These are phyloP conservation scores for Thumatha senex DNA, from an alignment of 2,888 invertebrate species.

Conservation along the genomic window DNA sequence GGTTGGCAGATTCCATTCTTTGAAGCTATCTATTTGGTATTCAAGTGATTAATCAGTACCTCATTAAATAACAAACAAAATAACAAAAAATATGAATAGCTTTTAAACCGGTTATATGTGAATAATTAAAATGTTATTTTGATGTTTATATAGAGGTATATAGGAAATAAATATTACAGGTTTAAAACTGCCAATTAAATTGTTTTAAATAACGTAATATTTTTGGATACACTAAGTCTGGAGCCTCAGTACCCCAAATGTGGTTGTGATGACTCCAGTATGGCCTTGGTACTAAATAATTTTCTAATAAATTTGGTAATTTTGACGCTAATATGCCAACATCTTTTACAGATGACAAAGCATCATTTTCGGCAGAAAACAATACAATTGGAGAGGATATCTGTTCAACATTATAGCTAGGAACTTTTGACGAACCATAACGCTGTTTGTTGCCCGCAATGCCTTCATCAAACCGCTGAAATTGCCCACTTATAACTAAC, in stretches of 20 bases:
- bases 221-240: constrained; percentile 52
- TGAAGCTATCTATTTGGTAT: too few relatives aligned
- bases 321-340: constrained; percentile 75
- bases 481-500: constrained; percentile 56
- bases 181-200: constrained; percentile 17
- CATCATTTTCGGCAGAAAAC: constrained; percentile 81
- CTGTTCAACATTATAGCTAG: constrained; percentile 60
- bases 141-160: neutral
- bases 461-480: constrained; percentile 69
- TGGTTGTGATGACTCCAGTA: constrained; percentile 74
- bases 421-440: constrained; percentile 60
- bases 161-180: neutral
- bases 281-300: constrained; percentile 81
- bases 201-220: constrained; percentile 54
- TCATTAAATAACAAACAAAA: too few relatives aligned
- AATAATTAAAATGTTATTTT: too few relatives aligned
- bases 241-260: constrained; percentile 59
- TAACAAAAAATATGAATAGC: too few relatives aligned
- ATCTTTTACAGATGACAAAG: constrained; percentile 84
- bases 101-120: too few relatives aligned
- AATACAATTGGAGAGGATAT: constrained; percentile 64
- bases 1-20: too few relatives aligned
- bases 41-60: too few relatives aligned
- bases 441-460: constrained; percentile 50
- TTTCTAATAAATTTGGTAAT: constrained; percentile 83